Evolutionary conservation across 1,140 invertebrate species (phyloP), one percentile per base, ranked within the genome.

Genomic region (Nixonia krombeini): DNA sequence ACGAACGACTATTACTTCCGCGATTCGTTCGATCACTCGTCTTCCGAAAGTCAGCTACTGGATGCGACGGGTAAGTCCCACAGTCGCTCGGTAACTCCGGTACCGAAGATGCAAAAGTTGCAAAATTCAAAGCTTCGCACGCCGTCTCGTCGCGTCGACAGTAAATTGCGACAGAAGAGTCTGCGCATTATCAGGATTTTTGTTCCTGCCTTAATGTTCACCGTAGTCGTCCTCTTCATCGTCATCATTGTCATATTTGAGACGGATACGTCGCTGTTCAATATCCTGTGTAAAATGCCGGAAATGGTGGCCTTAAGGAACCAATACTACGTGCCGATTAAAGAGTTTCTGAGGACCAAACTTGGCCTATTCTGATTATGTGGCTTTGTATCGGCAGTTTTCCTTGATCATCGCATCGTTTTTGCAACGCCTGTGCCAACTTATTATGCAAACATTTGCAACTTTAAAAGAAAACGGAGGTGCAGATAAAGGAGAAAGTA

Each of bases 301-400:
- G 93, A 95, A 85, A 90, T 95, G 82, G 87, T 92, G 17, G 88
- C 91, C 40, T 86, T 95, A 35, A 88, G 90, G 57, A 89, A 90
- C 72, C 91, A 94, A 73, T 93, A 94, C 79, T 95, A 95, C 81
- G 89, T 91, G 74, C 93, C 93, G 4, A 86, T 92, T 15, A 94
- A 93, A 82, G 89, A 94, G 64, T 94, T 91, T 82, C 80, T 93
- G 49, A 87, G 86, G 73, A 85, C 76, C 58, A 86, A 85, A 50
- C 75, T 85, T 51, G 82, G 83, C 76, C 81, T 85, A 78, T 85
- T 85, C 57, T 85, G 81, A 85, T 85, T 70, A 74, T 50, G 42
- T 29, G 58, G 70, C 45, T 53, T 72, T 67, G 55, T 75, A 42
- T 57, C 58, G 46, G 74, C 50, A 56, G 63, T 52, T 64, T 52